Conservation (phyloP, 2,113 vertebrate genomes). For the Artemisiospiza belli region DNA sequence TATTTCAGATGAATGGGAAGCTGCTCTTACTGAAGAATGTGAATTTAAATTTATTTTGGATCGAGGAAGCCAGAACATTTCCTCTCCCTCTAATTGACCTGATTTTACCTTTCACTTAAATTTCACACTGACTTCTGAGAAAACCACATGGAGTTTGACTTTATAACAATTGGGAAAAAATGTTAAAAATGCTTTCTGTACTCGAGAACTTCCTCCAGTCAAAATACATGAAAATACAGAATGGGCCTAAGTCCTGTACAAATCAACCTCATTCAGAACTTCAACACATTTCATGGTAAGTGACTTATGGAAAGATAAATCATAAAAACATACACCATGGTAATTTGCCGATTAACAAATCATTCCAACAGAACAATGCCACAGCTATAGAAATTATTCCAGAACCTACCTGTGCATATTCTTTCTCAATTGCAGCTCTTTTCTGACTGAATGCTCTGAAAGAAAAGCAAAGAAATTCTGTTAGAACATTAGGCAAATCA, state of each 20-base stretch:
- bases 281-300: not conserved
- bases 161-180: not conserved
- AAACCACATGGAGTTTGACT: not conserved
- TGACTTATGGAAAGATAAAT: rapidly evolving
- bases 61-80: not conserved
- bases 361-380: not conserved
- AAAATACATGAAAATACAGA: not conserved
- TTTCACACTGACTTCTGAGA: not conserved
- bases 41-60: not conserved
- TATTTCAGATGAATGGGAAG: conserved; percentile 9
- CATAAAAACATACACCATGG: rapidly evolving
- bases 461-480: not conserved
- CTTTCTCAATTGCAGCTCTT: conserved; percentile 93
- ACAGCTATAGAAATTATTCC: not conserved
- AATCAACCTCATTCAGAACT: not conserved
- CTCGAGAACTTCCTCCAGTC: not conserved
- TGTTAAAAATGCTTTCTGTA: not conserved
- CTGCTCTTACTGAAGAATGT: not conserved
- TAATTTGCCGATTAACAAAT: not conserved
- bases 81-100: not conserved
- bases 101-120: not conserved
- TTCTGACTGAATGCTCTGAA: conserved; percentile 96
- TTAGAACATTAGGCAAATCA: not conserved
- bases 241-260: rapidly evolving
- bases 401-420: conserved; percentile 92